Evolutionary conservation across 2,888 invertebrate species (phyloP), one percentile per base, ranked within the genome.

Genomic region (Tromatobia lineatoria): DNA sequence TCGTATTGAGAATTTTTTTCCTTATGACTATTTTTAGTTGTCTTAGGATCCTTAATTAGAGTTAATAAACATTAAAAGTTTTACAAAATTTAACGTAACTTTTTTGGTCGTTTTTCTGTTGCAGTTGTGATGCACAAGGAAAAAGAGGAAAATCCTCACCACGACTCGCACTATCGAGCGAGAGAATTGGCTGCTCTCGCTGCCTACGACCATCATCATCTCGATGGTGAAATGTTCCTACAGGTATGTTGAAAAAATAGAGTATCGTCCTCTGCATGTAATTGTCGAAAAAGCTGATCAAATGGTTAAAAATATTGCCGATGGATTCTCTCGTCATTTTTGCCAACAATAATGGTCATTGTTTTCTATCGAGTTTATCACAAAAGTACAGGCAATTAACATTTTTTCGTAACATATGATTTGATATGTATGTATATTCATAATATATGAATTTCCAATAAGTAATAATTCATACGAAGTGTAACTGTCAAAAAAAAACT

Each of bases 111-210:
- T 86, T 85, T 87, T 87, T 90, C 94, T 94, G 94, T 96, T 96
- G 0, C 96, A 98, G 98, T 98, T 94, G 98, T 98, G 92, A 98
- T 98, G 97, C 97, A 98, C 96, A 98, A 98, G 95, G 98, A 98
- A 92, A 98, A 98, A 94, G 98, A 98, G 90, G 97, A 98, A 86
- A 95, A 95, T 88, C 95, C 96, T 87, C 94, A 96, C 91, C 97
- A 97, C 93, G 95, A 94, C 88, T 92, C 94, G 73, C 94, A 94
- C 88, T 94, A 94, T 94, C 95, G 97, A 89, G 95, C 96, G 88
- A 94, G 97, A 91, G 97, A 97, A 92, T 95, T 98, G 94, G 96
- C 97, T 50, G 97, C 97, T 83, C 95, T 98, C 92, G 96, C 97
- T 71, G 97, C 97, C 83, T 98, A 97, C 94, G 98, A 98, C 94